Evolutionary conservation across 2,888 invertebrate genomes (phyloP), one percentile per base, ranked within the genome.

Genomic region (Pammene fasciana): DNA sequence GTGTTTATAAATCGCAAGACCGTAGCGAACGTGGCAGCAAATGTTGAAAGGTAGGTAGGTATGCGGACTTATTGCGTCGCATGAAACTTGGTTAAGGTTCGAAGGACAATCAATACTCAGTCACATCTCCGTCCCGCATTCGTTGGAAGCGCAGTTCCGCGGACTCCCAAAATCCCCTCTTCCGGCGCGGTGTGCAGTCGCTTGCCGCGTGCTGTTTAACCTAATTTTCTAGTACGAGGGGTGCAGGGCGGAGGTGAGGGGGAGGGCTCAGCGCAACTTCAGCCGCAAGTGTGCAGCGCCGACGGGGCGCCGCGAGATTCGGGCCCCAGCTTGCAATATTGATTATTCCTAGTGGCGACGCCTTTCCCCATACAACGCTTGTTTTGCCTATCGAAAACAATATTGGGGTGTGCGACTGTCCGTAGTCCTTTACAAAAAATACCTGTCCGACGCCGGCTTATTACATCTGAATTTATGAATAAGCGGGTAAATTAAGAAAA

Each of bases 181-280:
- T 89, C 89, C 89, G 88, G 85, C 86, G 84, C 85, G 86, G 84
- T 82, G 85, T 86, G 84, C 85, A 87, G 83, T 86, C 86, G 90
- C 83, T 84, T 86, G 83, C 86, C 86, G 90, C 88, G 87, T 89
- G 86, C 88, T 91, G 86, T 91, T 90, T 91, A 90, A 92, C 92
- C 92, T 90, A 91, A 90, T 91, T 91, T 90, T 89, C 89, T 89
- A 87, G 89, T 85, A 80, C 83, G 84, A 86, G 88, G 88, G 89
- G 88, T 83, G 76, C 79, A 85, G 86, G 86, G 86, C 76, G 81
- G 74, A 81, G 84, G 85, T 82, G 83, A 80, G 79, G 75, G 79
- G 78, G 76, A 74, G 78, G 76, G 76, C 76, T 76, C 83, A 83
- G 83, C 86, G 85, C 85, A 88, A 87, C 85, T 87, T 85, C 79